phyloP scores from a whole-genome alignment of 2,888 invertebrate genomes.

The Troides aeacus region DNA sequence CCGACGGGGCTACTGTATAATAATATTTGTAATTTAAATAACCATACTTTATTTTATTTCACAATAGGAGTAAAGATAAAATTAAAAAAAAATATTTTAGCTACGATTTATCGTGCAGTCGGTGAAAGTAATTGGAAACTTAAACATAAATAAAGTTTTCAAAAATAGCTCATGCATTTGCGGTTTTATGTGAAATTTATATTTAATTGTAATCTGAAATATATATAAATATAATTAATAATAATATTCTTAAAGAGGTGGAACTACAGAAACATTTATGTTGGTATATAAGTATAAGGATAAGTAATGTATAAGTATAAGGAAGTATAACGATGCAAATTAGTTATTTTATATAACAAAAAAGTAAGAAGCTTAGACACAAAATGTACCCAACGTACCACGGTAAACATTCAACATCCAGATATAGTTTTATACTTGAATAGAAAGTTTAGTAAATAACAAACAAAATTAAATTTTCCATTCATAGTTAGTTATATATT shows the following conservation, averaged over 20 bases:
- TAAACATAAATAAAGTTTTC: no score
- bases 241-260: neutral
- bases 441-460: conserved; percentile 15
- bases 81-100: no score
- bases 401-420: conserved; percentile 47
- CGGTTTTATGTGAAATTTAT: no score
- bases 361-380: conserved; percentile 38
- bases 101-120: no score
- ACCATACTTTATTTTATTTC: neutral
- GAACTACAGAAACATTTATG: neutral
- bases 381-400: conserved; percentile 79
- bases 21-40: neutral
- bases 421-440: conserved; percentile 34
- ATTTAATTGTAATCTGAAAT: no score
- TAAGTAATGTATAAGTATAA: no score
- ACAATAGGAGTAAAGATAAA: neutral
- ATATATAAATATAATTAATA: no score
- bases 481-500: conserved; percentile 33
- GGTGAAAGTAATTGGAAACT: no score
- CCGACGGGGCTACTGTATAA: conserved; percentile 51
- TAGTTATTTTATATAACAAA: neutral
- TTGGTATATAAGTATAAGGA: no score
- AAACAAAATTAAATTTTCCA: conserved; percentile 14
- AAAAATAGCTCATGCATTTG: no score
- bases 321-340: neutral